These are phyloP conservation scores for Xenopus tropicalis DNA, from an alignment of 2,113 vertebrate species.

Conservation along the genomic window DNA sequence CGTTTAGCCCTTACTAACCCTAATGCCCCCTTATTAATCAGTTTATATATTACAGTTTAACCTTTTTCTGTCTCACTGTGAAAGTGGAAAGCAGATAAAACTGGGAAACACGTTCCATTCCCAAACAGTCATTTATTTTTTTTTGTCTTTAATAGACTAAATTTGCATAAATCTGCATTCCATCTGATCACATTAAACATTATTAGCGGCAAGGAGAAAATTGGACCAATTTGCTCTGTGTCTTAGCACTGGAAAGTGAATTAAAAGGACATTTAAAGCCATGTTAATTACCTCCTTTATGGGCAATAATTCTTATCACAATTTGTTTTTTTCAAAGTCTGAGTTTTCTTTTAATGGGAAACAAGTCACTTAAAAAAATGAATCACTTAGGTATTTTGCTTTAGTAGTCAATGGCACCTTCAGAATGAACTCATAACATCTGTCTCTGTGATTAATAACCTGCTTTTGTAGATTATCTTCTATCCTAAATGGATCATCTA, in stretches of 20 bases:
- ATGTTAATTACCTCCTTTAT: constrained; percentile 44
- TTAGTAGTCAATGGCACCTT: constrained; percentile 31
- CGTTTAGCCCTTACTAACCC: no score
- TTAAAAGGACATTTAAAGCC: constrained; percentile 44
- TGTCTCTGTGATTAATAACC: constrained; percentile 21
- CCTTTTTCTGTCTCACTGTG: background rate
- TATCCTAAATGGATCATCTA: constrained; percentile 25
- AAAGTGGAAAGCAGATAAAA: constrained; percentile 7
- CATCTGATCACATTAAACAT: constrained; percentile 44
- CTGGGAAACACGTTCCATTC: constrained; percentile 1
- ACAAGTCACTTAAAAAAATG: constrained; percentile 28
- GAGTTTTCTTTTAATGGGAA: constrained; percentile 36
- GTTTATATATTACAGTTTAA: background rate
- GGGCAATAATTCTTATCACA: constrained; percentile 37
- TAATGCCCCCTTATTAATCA: background rate
- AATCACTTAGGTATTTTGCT: constrained; percentile 38
- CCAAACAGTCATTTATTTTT: constrained; percentile 41
- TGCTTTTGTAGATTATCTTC: constrained; percentile 9
- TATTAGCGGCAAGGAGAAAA: constrained; percentile 44
- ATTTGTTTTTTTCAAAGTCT: constrained; percentile 21
- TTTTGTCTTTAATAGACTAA: constrained; percentile 27
- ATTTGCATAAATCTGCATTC: constrained; percentile 46
- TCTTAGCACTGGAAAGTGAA: constrained; percentile 43
- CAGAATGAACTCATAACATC: constrained; percentile 37
- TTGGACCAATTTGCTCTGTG: constrained; percentile 42